Evolutionary conservation across 2,797 vertebrate species (phyloP).

Genomic region (Dallia pectoralis): DNA sequence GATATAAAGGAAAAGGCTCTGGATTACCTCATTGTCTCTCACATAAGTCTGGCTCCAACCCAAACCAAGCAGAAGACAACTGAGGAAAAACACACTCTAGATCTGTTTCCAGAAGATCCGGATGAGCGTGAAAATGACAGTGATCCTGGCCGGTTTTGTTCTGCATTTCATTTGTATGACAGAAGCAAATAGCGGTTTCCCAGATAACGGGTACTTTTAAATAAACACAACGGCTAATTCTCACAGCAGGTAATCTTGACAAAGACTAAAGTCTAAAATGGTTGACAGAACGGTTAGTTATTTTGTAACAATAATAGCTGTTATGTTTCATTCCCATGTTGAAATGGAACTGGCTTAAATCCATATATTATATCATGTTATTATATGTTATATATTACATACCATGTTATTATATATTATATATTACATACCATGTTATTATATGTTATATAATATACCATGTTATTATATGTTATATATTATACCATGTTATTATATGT

Average conservation of each 20-base stretch:
- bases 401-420: too few relatives aligned
- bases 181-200: not conserved
- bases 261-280: not conserved
- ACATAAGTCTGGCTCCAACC: not conserved
- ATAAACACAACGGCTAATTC: not conserved
- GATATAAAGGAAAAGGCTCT: not conserved
- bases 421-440: too few relatives aligned
- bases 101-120: not conserved
- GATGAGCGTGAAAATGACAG: not conserved
- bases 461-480: too few relatives aligned
- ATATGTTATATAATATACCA: too few relatives aligned
- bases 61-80: not conserved
- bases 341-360: not conserved
- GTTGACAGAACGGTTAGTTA: not conserved
- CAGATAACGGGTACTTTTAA: not conserved
- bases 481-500: too few relatives aligned
- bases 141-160: not conserved
- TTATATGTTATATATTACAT: too few relatives aligned
- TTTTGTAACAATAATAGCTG: not conserved
- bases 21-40: constrained; percentile 6
- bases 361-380: not conserved
- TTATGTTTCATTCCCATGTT: not conserved
- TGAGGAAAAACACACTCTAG: not conserved
- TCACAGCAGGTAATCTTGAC: not conserved
- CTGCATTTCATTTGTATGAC: not conserved